phyloP scores from a whole-genome alignment of 2,888 invertebrate genomes.

The Ennomos quercinarius region DNA sequence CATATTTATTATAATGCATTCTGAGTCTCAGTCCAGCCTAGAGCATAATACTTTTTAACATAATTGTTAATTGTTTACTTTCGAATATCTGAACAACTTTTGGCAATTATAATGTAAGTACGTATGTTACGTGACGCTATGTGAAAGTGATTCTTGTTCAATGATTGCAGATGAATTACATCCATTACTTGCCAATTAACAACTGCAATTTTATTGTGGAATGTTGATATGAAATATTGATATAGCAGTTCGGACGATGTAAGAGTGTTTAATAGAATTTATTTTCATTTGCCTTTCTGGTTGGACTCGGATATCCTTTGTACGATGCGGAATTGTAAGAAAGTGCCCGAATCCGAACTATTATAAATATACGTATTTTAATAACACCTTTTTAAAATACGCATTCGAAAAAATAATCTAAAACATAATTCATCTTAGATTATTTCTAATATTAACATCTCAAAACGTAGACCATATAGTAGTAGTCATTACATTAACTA shows the following conservation, averaged over 20 bases:
- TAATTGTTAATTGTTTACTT: conserved; percentile 32
- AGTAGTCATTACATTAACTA: too few relatives aligned
- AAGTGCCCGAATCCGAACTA: too few relatives aligned
- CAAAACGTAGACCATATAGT: too few relatives aligned
- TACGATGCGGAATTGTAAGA: too few relatives aligned
- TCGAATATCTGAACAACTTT: conserved; percentile 36
- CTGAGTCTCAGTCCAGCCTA: not conserved
- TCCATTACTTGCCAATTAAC: conserved; percentile 15
- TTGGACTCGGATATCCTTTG: too few relatives aligned
- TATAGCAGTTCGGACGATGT: not conserved
- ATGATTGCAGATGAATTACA: conserved; percentile 17
- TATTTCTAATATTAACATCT: too few relatives aligned
- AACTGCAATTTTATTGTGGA: conserved; percentile 4
- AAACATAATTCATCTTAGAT: too few relatives aligned
- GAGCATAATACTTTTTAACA: conserved; percentile 12
- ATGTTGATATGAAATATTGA: conserved; percentile 5
- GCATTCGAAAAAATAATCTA: too few relatives aligned
- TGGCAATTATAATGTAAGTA: conserved; percentile 27
- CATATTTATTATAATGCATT: too few relatives aligned
- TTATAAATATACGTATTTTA: too few relatives aligned
- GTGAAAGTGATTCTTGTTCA: conserved; percentile 32
- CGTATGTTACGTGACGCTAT: conserved; percentile 28
- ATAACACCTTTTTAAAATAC: too few relatives aligned
- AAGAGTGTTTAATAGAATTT: not conserved
- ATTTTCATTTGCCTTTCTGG: too few relatives aligned